Conservation (phyloP, 2,888 invertebrate genomes). For the Ichneumoninae sp. region DNA sequence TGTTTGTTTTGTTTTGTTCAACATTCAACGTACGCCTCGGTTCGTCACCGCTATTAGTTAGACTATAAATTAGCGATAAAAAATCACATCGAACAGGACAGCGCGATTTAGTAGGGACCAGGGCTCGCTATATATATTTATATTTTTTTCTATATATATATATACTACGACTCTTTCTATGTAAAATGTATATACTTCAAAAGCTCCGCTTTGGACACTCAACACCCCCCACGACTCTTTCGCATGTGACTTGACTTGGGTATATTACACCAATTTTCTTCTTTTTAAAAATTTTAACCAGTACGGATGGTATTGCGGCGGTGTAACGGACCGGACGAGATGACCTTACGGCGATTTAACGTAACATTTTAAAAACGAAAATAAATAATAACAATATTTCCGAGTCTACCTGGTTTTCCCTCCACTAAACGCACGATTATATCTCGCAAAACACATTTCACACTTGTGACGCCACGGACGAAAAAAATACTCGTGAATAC, state of each 20-base stretch:
- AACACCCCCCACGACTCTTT: constrained; percentile 25
- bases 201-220: constrained; percentile 60
- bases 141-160: constrained; percentile 47
- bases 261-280: constrained; percentile 23
- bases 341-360: constrained; percentile 9
- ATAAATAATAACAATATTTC: not conserved
- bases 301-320: constrained; percentile 34
- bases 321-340: constrained; percentile 36
- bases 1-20: constrained; percentile 63
- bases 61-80: constrained; percentile 77
- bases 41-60: constrained; percentile 67
- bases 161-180: constrained; percentile 42
- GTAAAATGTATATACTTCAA: constrained; percentile 60
- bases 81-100: constrained; percentile 78
- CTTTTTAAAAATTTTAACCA: constrained; percentile 16
- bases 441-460: constrained; percentile 44
- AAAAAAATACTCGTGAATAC: constrained; percentile 32
- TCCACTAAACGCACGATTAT: constrained; percentile 52
- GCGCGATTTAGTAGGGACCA: constrained; percentile 68
- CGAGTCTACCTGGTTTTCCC: constrained; percentile 31
- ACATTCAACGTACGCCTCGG: constrained; percentile 72
- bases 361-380: not conserved
- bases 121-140: constrained; percentile 56
- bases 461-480: not conserved
- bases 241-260: constrained; percentile 30